A percentile compares a stretch with the other conserved stretches of the same genome.
Evolutionary conservation across 2,888 invertebrate genomes (phyloP).

Genomic region (Acrocyrtus sp.): DNA sequence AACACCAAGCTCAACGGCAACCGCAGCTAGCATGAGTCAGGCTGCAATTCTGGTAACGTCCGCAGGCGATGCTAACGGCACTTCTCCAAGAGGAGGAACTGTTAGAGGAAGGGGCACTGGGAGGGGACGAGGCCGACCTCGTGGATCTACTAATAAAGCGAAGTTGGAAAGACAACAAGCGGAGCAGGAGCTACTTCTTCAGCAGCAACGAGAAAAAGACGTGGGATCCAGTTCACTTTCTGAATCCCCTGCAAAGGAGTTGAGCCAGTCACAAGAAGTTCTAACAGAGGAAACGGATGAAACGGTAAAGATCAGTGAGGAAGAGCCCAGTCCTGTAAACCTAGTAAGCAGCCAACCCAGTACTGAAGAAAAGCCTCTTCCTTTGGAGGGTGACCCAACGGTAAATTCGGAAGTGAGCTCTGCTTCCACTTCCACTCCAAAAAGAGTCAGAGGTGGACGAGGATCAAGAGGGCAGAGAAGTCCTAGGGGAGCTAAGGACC

Average conservation of each 20-base stretch:
- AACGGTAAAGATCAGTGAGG: no score
- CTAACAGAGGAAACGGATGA: no score
- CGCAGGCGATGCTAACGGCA: no score
- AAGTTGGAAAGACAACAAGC: constrained; percentile 35
- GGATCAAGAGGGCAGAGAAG: constrained; percentile 44
- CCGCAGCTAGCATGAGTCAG: neutral
- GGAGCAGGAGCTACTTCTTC: neutral
- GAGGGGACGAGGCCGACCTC: constrained; percentile 56
- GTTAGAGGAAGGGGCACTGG: constrained; percentile 49
- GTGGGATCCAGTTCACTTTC: no score
- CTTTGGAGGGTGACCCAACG: constrained; percentile 34
- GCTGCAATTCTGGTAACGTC: constrained; percentile 25
- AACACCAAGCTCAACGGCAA: neutral
- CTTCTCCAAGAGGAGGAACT: constrained; percentile 24
- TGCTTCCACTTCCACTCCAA: constrained; percentile 10
- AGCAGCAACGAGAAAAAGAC: no score
- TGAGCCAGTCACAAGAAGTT: no score
- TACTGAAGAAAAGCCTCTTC: neutral
- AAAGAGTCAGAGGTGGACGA: constrained; percentile 32
- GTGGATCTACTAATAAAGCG: constrained; percentile 56
- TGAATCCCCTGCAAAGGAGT: no score
- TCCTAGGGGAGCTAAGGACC: constrained; percentile 39
- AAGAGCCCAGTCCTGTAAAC: no score
- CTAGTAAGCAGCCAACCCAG: no score
- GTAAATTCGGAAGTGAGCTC: constrained; percentile 32